Evolutionary conservation across 2,113 vertebrate genomes (phyloP).

Genomic region (Calidris pygmaea): DNA sequence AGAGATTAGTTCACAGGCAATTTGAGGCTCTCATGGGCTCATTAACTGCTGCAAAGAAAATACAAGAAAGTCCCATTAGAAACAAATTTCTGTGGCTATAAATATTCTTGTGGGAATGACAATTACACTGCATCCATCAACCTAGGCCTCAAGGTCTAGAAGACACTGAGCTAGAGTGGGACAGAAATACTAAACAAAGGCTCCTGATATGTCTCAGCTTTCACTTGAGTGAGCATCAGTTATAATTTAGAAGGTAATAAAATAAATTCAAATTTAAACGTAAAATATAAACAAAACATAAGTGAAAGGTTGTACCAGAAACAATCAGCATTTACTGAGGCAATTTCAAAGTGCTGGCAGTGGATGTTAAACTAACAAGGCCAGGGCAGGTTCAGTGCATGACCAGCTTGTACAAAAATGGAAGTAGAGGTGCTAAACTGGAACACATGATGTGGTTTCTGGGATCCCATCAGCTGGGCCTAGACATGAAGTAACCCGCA

Average conservation of each 20-base stretch:
- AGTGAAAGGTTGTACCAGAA: neutral
- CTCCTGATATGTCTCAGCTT: neutral
- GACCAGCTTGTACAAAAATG: neutral
- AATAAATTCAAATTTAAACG: neutral
- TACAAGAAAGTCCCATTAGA: neutral
- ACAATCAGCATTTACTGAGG: neutral
- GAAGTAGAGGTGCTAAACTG: neutral
- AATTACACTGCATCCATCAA: neutral
- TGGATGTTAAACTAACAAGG: neutral
- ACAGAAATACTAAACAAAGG: neutral
- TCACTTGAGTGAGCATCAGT: neutral
- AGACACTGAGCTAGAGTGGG: neutral
- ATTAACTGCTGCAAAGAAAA: neutral
- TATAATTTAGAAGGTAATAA: neutral
- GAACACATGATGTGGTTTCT: neutral
- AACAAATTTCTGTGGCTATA: neutral
- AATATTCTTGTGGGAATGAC: neutral
- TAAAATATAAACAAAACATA: neutral
- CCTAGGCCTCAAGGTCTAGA: neutral
- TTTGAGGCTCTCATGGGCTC: neutral
- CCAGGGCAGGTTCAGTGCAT: neutral
- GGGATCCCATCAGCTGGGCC: neutral
- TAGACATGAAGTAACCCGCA: neutral
- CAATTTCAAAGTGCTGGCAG: neutral
- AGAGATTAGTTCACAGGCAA: neutral